Conservation (phyloP, 1,140 invertebrate genomes). For the Lucilia sericata region DNA sequence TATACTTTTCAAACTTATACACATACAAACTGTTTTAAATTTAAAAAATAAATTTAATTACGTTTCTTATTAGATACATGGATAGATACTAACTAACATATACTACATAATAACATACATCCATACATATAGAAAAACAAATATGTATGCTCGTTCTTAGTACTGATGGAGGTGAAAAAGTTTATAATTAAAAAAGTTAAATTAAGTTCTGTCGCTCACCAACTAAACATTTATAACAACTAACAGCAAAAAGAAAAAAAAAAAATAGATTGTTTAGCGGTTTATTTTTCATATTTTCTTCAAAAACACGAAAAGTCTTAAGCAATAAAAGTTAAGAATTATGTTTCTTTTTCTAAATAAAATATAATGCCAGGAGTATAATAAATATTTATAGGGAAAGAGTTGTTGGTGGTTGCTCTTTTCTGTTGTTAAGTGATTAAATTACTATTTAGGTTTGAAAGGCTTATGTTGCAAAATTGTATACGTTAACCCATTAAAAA, state of each 20-base stretch:
- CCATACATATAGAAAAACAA: too few species aligned
- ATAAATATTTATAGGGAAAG: not conserved
- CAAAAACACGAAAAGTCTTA: not conserved
- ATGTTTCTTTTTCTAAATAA: not conserved
- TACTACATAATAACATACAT: too few species aligned
- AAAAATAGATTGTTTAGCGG: not conserved
- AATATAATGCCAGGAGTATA: not conserved
- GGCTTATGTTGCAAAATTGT: too few species aligned
- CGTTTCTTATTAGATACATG: not conserved
- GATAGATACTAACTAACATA: too few species aligned
- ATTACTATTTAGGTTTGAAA: too few species aligned
- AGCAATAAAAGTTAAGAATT: not conserved
- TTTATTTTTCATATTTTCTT: not conserved
- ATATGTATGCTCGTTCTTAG: too few species aligned
- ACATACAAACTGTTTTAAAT: too few species aligned
- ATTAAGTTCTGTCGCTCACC: slow-evolving; percentile 19
- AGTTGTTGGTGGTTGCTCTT: not conserved
- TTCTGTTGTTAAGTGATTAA: too few species aligned
- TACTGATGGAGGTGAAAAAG: slow-evolving; percentile 17
- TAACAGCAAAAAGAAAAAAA: not conserved
- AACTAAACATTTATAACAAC: slow-evolving; percentile 12
- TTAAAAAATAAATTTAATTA: not conserved
- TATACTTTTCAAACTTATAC: too few species aligned
- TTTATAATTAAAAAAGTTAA: slow-evolving; percentile 41
- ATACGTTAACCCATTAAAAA: too few species aligned